Evolutionary conservation across 2,797 vertebrate species (phyloP), one percentile per base, ranked within the genome.

Genomic region (Lepidocolaptes lacrymiger): DNA sequence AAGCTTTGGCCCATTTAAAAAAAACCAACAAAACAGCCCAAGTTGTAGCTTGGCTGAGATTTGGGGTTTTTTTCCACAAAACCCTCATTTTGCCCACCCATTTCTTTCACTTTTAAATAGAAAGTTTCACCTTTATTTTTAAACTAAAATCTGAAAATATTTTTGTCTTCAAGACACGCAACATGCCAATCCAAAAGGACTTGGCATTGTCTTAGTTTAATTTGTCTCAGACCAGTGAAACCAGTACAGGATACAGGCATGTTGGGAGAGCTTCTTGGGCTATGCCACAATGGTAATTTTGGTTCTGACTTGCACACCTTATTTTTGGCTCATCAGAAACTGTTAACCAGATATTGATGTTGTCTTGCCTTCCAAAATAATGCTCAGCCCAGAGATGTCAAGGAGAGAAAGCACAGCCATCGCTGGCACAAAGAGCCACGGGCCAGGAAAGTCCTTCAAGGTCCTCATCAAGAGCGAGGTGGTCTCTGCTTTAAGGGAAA

Each of bases 321-420:
- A 1, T 10, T 13, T 54, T 28, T 39, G 52, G 46, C 34, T 67
- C 68, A 4, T 7, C 77, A 34, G 77, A 30, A 26, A 52, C 28
- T 8, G 44, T n/a, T 28, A 24, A 21, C 13, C 49, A 52, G 85
- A 12, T 3, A 17, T 11, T 8, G 34, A 19, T 1, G 6, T 4
- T 34, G 10, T 61, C 67, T 67, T 28, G 43, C n/a, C 48, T 62
- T 51, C 46, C 23, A 11, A n/a, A 78, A 32, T 16, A 17, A 19
- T 3, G 9, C 74, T 32, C 37, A 13, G 0, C 26, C 19, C 27
- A 11, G 21, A 0, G 3, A 23, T 8, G 18, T 2, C 21, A 6
- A 34, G 51, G 37, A 30, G 44, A 10, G 7, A 41, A 20, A 14
- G 41, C 49, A 3, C 9, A 5, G 13, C 59, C 37, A 41, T 21